Evolutionary conservation across 2,797 vertebrate genomes (phyloP).

Genomic region (Ctenochaetus hawaiiensis): DNA sequence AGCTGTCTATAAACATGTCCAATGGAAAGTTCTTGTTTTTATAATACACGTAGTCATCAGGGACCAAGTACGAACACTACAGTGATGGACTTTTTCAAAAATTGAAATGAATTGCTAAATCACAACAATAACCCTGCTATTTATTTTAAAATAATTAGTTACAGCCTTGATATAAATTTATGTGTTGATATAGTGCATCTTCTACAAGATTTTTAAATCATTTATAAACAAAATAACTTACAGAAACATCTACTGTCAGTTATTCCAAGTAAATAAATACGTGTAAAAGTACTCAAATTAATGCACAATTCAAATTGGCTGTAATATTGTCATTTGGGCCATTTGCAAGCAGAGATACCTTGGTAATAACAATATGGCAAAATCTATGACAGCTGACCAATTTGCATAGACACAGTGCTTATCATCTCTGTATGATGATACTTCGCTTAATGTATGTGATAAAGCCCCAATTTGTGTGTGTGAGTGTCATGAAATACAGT

Average conservation of each 20-base stretch:
- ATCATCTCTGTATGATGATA: neutral
- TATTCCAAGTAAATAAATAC: neutral
- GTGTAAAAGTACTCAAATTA: neutral
- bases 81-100: no score
- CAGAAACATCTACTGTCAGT: neutral
- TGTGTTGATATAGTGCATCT: neutral
- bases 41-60: no score
- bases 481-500: neutral
- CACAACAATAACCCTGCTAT: no score
- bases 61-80: no score
- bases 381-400: no score
- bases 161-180: neutral
- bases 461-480: no score
- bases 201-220: neutral
- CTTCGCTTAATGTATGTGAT: neutral
- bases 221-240: neutral
- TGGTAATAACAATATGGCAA: no score
- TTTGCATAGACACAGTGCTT: no score
- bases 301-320: neutral
- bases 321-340: neutral
- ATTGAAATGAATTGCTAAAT: no score
- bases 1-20: neutral
- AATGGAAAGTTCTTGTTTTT: neutral
- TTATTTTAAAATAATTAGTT: neutral
- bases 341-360: neutral